phyloP scores from a whole-genome alignment of 2,888 invertebrate species.

The Myopa tessellatipennis region DNA sequence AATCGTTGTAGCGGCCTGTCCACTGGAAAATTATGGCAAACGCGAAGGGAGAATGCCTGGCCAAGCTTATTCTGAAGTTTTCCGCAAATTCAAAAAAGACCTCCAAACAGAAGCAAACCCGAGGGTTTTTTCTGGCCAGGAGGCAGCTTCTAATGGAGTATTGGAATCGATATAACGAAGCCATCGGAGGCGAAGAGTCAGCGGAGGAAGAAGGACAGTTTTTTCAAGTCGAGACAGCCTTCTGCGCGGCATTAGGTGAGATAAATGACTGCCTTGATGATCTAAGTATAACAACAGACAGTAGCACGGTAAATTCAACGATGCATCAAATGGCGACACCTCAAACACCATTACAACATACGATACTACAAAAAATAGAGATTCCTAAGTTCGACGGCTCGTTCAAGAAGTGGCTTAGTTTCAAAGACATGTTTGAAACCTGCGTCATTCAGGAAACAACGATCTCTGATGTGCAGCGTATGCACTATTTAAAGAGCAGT shows the following conservation, averaged over 20 bases:
- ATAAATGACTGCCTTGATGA: constrained; percentile 8
- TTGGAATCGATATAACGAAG: constrained; percentile 3
- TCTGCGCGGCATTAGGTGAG: constrained; percentile 5
- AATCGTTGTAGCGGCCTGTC: not conserved
- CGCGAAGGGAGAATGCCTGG: constrained; percentile 6
- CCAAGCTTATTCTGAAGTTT: constrained; percentile 5
- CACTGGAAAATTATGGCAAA: not conserved
- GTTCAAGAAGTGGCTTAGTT: not conserved
- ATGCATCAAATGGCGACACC: constrained; percentile 4
- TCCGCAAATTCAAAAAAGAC: not conserved
- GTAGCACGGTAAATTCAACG: not conserved
- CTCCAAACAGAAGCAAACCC: not conserved
- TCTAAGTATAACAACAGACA: not conserved
- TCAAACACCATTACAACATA: constrained; percentile 8
- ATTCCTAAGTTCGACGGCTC: constrained; percentile 10
- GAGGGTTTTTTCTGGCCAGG: not conserved
- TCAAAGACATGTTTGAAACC: constrained; percentile 6
- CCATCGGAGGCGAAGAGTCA: not conserved
- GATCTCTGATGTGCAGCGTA: constrained; percentile 28
- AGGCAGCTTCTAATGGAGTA: constrained; percentile 3
- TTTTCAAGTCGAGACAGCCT: not conserved
- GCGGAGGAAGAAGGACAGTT: not conserved
- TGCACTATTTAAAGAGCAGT: no score
- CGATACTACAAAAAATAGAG: constrained; percentile 7
- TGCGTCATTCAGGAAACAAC: constrained; percentile 8